These are phyloP conservation scores for Acromyrmex echinatior DNA, from an alignment of 1,140 invertebrate genomes.

Conservation along the genomic window DNA sequence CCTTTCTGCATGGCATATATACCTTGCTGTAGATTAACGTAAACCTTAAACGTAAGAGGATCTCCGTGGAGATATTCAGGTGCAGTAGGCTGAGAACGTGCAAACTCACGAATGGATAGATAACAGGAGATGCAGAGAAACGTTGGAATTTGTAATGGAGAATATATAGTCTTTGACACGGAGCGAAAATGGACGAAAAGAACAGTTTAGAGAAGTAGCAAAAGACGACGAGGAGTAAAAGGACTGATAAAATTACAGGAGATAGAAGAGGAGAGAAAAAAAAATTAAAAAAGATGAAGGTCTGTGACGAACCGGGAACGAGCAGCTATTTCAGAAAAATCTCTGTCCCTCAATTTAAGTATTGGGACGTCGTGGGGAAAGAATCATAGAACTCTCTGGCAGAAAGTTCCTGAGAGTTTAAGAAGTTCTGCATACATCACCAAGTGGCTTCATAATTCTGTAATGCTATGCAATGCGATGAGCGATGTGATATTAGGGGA, in stretches of 20 bases:
- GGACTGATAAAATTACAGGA: background rate
- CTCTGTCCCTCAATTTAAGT: conserved; percentile 47
- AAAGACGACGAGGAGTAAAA: background rate
- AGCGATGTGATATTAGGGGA: conserved; percentile 20
- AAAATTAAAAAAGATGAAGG: conserved; percentile 41
- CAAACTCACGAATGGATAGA: conserved; percentile 43
- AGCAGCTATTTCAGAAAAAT: conserved; percentile 45
- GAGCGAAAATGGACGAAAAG: conserved; percentile 29
- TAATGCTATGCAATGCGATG: conserved; percentile 33
- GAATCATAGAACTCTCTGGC: conserved; percentile 38
- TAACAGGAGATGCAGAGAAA: conserved; percentile 42
- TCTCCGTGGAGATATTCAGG: conserved; percentile 54
- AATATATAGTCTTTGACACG: background rate
- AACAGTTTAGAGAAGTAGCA: conserved; percentile 6
- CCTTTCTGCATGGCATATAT: background rate
- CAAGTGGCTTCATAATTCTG: conserved; percentile 49
- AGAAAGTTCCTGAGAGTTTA: conserved; percentile 43
- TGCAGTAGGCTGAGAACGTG: conserved; percentile 37
- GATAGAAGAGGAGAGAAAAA: background rate
- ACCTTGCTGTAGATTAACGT: conserved; percentile 40
- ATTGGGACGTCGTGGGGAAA: conserved; percentile 34
- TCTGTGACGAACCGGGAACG: background rate
- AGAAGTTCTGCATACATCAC: conserved; percentile 45
- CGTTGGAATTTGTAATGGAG: conserved; percentile 43
- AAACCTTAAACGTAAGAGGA: conserved; percentile 65